These are phyloP conservation scores for Caenorhabditis sinica DNA, from an alignment of 2,888 invertebrate genomes.

Conservation along the genomic window DNA sequence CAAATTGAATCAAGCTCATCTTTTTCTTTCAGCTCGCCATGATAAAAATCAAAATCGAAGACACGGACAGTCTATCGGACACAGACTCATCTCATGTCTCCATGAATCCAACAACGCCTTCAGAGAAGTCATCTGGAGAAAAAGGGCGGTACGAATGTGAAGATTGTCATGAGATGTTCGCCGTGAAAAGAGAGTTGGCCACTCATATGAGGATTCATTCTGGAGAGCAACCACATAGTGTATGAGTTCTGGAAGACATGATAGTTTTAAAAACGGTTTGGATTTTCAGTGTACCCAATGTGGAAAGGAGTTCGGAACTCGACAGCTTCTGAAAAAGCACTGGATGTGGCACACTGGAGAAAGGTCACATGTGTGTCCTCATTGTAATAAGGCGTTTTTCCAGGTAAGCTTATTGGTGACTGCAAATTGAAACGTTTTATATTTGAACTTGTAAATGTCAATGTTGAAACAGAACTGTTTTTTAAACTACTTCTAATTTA, in stretches of 20 bases:
- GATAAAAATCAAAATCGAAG: slow-evolving; percentile 54
- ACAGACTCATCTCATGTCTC: slow-evolving; percentile 50
- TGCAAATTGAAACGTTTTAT: not conserved
- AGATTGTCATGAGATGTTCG: slow-evolving; percentile 84
- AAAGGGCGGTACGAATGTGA: slow-evolving; percentile 83
- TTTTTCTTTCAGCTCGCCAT: slow-evolving; percentile 18
- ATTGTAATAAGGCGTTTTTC: slow-evolving; percentile 84
- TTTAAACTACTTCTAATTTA: too few relatives aligned
- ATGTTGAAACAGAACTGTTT: not conserved
- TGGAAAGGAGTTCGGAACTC: slow-evolving; percentile 85
- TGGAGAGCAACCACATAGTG: slow-evolving; percentile 83
- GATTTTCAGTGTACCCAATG: slow-evolving; percentile 83
- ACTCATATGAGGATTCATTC: slow-evolving; percentile 84
- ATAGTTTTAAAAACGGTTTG: not conserved
- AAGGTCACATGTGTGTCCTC: slow-evolving; percentile 84
- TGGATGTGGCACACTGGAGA: slow-evolving; percentile 85
- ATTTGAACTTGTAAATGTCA: not conserved
- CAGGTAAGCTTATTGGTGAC: slow-evolving; percentile 71
- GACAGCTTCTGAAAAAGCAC: slow-evolving; percentile 84
- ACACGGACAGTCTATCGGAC: slow-evolving; percentile 46
- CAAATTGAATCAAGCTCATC: not conserved
- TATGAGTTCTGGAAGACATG: slow-evolving; percentile 17
- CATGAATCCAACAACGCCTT: slow-evolving; percentile 54
- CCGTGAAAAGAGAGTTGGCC: slow-evolving; percentile 84
- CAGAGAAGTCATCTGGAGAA: slow-evolving; percentile 80